phyloP scores from a whole-genome alignment of 92 coral and sea anemone genomes.

The Meandrina meandrites region DNA sequence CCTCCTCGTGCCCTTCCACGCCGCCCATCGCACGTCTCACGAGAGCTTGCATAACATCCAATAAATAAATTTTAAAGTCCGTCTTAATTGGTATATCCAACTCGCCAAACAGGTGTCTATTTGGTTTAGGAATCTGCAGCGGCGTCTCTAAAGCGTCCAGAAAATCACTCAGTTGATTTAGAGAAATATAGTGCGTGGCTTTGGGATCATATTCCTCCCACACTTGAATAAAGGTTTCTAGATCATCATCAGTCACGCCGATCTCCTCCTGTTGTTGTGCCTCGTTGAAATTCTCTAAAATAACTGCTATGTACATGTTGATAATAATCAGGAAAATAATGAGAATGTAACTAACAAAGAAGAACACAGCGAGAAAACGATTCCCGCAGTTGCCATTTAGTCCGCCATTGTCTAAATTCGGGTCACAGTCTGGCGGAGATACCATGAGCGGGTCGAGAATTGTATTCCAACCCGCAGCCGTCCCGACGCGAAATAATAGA shows the following conservation, averaged over 20 bases:
- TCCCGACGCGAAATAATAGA: constrained; percentile 91
- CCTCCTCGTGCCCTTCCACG: constrained; percentile 86
- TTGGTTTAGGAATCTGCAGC: constrained; percentile 91
- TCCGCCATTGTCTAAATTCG: not conserved
- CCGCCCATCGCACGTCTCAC: constrained; percentile 86
- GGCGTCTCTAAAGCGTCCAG: constrained; percentile 95
- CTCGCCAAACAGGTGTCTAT: constrained; percentile 71
- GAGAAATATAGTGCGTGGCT: constrained; percentile 84
- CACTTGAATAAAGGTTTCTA: constrained; percentile 86
- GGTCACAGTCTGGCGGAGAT: constrained; percentile 72
- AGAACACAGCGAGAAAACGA: constrained; percentile 86
- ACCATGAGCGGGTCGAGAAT: constrained; percentile 98
- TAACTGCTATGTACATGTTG: constrained; percentile 99
- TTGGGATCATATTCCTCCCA: constrained; percentile 91
- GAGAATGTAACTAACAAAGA: constrained; percentile 92
- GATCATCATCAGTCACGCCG: constrained; percentile 94
- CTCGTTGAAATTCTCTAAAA: constrained; percentile 97
- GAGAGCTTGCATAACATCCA: constrained; percentile 89
- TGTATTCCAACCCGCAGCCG: constrained; percentile 99
- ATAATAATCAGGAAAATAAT: constrained; percentile 89
- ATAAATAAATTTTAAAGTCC: constrained; percentile 78
- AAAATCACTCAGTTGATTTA: constrained; percentile 86
- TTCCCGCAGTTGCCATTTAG: constrained; percentile 89
- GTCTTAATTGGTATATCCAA: constrained; percentile 82
- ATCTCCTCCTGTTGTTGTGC: constrained; percentile 97